phyloP scores from a whole-genome alignment of 2,113 vertebrate species.

The Pyxicephalus adspersus region DNA sequence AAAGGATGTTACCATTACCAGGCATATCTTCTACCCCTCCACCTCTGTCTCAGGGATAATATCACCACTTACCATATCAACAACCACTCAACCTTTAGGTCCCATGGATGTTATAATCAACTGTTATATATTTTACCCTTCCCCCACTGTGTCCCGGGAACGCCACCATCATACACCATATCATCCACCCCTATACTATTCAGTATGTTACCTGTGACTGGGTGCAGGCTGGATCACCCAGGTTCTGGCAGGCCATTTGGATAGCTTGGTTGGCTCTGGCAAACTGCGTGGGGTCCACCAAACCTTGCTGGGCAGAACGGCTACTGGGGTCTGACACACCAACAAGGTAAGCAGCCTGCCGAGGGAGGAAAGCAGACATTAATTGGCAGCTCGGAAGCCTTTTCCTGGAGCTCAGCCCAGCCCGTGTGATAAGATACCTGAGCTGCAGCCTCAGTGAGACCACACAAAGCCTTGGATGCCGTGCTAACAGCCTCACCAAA shows the following conservation, averaged over 20 bases:
- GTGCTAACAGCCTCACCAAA: slow-evolving; percentile 90
- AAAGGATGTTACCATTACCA: too few species aligned
- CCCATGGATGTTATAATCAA: too few species aligned
- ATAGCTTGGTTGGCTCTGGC: slow-evolving; percentile 96
- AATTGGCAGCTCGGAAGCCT: neutral
- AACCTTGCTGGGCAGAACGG: slow-evolving; percentile 90
- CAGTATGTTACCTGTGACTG: slow-evolving; percentile 86
- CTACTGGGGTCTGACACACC: slow-evolving; percentile 94
- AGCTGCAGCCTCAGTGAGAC: slow-evolving; percentile 92
- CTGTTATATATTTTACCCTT: neutral
- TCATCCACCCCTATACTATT: neutral
- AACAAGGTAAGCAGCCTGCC: slow-evolving; percentile 91
- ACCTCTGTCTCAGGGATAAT: too few species aligned
- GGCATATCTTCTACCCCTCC: too few species aligned
- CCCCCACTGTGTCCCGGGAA: neutral
- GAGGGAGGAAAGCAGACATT: neutral
- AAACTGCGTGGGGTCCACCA: slow-evolving; percentile 96
- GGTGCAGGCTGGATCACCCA: slow-evolving; percentile 92
- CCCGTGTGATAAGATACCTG: slow-evolving; percentile 77
- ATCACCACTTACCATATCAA: too few species aligned
- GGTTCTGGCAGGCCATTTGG: slow-evolving; percentile 98
- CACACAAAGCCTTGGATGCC: slow-evolving; percentile 94
- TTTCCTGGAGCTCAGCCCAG: too few species aligned
- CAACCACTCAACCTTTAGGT: too few species aligned
- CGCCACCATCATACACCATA: neutral